Percentiles rank a stretch among this genome's conserved stretches.
Conservation (phyloP, 1,140 invertebrate genomes). For the Plodia interpunctella region DNA sequence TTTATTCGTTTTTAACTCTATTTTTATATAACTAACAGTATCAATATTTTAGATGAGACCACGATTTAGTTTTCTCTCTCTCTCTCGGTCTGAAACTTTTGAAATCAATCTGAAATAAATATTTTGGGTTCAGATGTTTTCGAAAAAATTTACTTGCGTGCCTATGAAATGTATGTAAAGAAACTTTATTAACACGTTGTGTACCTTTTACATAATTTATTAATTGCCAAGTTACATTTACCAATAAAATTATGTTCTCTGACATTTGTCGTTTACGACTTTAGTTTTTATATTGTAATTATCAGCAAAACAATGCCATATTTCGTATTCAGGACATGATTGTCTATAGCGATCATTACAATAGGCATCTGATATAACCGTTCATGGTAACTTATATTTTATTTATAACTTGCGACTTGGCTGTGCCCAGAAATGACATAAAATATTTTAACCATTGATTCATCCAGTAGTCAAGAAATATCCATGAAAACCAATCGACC, state of each 20-base stretch:
- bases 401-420: background rate
- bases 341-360: background rate
- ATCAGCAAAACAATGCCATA: background rate
- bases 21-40: too few species aligned
- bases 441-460: too few species aligned
- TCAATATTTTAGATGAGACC: too few species aligned
- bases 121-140: too few species aligned
- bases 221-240: background rate
- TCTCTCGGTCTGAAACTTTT: too few species aligned
- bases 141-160: too few species aligned
- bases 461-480: too few species aligned
- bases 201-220: background rate
- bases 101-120: too few species aligned
- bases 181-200: background rate
- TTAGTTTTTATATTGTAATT: background rate
- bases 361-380: background rate
- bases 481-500: too few species aligned
- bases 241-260: background rate
- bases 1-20: too few species aligned
- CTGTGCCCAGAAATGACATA: background rate
- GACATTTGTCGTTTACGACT: background rate
- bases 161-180: too few species aligned
- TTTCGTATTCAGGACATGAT: slow-evolving; percentile 2
- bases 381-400: slow-evolving; percentile 1
- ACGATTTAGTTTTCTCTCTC: too few species aligned